Conservation (phyloP, 1,140 invertebrate genomes). For the Ylistrum balloti region DNA sequence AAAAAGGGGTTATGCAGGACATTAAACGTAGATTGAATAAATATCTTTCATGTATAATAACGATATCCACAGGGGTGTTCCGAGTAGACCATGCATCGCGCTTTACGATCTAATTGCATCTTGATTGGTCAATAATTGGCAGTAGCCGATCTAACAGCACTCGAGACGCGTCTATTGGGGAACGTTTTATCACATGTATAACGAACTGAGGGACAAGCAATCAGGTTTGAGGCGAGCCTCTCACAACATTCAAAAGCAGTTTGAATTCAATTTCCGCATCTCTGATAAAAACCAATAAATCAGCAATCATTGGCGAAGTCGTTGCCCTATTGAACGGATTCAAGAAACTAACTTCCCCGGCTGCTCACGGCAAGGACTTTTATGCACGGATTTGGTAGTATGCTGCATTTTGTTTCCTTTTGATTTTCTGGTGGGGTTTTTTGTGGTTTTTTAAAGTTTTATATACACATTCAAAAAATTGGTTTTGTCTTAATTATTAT, state of each 20-base stretch:
- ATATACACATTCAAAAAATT: too few relatives aligned
- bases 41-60: constrained; percentile 5
- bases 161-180: constrained; percentile 1
- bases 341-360: neutral
- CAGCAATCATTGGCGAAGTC: neutral
- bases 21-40: constrained; percentile 19
- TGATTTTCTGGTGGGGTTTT: too few relatives aligned
- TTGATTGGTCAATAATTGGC: constrained; percentile 33
- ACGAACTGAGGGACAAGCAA: constrained; percentile 32
- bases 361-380: neutral
- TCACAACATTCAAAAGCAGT: constrained; percentile 27
- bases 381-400: too few relatives aligned
- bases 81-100: constrained; percentile 12
- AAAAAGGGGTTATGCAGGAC: constrained; percentile 11
- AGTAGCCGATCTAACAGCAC: constrained; percentile 13
- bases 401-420: too few relatives aligned
- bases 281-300: constrained; percentile 40
- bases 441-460: too few relatives aligned
- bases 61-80: constrained; percentile 2
- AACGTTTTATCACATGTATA: neutral
- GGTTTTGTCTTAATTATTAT: too few relatives aligned
- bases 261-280: constrained; percentile 35
- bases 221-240: constrained; percentile 3
- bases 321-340: neutral
- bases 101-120: constrained; percentile 19